Evolutionary conservation across 2,113 vertebrate species (phyloP).

Genomic region (Rhineura floridana): DNA sequence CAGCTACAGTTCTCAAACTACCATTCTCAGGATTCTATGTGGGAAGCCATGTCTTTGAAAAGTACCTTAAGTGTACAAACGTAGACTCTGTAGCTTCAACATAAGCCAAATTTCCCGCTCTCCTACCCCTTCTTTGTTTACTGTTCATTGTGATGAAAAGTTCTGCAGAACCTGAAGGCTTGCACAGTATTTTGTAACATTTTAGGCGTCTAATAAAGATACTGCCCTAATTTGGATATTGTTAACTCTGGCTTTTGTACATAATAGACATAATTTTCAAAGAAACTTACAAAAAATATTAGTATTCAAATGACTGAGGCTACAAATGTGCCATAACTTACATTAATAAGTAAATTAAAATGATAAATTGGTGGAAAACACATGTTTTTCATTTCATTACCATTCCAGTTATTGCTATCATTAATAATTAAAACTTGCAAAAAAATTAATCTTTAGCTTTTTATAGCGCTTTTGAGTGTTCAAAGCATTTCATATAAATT

Average conservation of each 20-base stretch:
- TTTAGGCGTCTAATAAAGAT: background rate
- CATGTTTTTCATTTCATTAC: background rate
- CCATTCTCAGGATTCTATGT: too few species aligned
- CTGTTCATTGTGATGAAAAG: background rate
- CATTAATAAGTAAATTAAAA: background rate
- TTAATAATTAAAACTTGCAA: background rate
- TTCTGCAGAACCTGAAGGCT: background rate
- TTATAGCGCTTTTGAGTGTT: background rate
- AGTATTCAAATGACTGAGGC: background rate
- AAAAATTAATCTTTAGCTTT: background rate
- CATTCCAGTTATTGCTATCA: background rate
- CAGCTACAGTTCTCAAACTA: too few species aligned
- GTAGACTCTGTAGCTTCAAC: too few species aligned
- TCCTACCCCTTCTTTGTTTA: too few species aligned
- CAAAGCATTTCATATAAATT: background rate
- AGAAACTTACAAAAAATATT: background rate
- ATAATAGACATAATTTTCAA: background rate
- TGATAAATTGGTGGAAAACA: background rate
- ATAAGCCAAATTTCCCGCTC: background rate
- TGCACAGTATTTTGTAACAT: background rate
- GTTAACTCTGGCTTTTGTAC: background rate
- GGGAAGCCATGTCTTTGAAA: too few species aligned
- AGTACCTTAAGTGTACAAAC: too few species aligned
- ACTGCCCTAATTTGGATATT: too few species aligned
- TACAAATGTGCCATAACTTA: background rate